These are phyloP conservation scores for Mus spicilegus DNA, from an alignment of 2,113 vertebrate genomes.

Conservation along the genomic window DNA sequence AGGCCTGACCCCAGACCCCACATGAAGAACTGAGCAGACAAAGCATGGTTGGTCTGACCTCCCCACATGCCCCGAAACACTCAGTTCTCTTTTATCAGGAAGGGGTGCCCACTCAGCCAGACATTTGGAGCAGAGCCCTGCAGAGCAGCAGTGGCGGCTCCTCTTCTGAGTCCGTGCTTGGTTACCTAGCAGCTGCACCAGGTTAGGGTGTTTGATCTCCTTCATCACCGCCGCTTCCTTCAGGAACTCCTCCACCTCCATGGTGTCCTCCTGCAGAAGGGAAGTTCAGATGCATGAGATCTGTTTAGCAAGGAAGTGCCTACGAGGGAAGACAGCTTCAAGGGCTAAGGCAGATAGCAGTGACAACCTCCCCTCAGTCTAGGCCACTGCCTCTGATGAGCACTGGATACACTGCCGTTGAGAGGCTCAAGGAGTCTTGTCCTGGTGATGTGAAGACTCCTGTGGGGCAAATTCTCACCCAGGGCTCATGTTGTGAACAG, in stretches of 20 bases:
- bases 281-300: not conserved
- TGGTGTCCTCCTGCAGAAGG: constrained; percentile 95
- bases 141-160: not conserved
- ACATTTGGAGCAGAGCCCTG: too few species aligned
- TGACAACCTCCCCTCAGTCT: not conserved
- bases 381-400: not conserved
- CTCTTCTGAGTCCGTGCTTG: constrained; percentile 62
- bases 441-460: not conserved
- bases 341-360: constrained; percentile 24
- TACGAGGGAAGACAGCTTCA: not conserved
- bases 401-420: not conserved
- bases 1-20: not conserved
- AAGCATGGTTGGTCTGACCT: not conserved
- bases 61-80: not conserved
- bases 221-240: constrained; percentile 99
- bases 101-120: not conserved
- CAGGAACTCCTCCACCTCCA: constrained; percentile 99
- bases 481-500: not conserved
- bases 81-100: not conserved
- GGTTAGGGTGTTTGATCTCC: constrained; percentile 98
- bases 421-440: too few species aligned
- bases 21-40: not conserved
- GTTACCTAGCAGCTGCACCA: constrained; percentile 97
- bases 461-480: not conserved
- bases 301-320: constrained; percentile 36